These are phyloP conservation scores for Lepidocyrtinus sp. DNA, from an alignment of 2,888 invertebrate genomes.

Conservation along the genomic window DNA sequence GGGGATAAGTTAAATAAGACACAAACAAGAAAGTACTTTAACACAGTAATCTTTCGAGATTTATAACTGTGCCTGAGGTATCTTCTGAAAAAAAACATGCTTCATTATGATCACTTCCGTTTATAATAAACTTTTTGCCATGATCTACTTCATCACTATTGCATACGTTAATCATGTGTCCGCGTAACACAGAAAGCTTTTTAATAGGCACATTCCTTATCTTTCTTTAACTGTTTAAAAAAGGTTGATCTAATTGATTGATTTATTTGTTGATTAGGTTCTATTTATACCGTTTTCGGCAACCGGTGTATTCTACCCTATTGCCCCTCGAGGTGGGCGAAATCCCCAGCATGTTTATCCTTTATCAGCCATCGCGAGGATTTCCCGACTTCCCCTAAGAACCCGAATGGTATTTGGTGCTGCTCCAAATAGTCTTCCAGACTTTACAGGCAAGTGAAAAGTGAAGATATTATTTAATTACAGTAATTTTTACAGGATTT, in stretches of 20 bases:
- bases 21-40: too few species aligned
- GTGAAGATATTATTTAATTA: too few species aligned
- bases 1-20: too few species aligned
- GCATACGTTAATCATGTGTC: background rate
- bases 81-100: too few species aligned
- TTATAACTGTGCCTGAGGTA: too few species aligned
- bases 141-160: too few species aligned
- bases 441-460: conserved; percentile 76
- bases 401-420: conserved; percentile 76
- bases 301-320: conserved; percentile 83
- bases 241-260: too few species aligned
- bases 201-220: background rate
- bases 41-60: too few species aligned
- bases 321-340: conserved; percentile 74
- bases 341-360: conserved; percentile 73
- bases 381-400: conserved; percentile 77
- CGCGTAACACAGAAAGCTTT: background rate
- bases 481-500: too few species aligned
- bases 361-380: conserved; percentile 76
- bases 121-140: too few species aligned
- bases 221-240: too few species aligned
- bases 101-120: too few species aligned
- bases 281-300: conserved; percentile 83
- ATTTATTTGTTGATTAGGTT: conserved; percentile 73
- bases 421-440: conserved; percentile 72